A percentile compares a stretch with the other conserved stretches of the same genome.
phyloP scores from a whole-genome alignment of 2,113 vertebrate genomes.

The Cyphomyrus plagiostoma region DNA sequence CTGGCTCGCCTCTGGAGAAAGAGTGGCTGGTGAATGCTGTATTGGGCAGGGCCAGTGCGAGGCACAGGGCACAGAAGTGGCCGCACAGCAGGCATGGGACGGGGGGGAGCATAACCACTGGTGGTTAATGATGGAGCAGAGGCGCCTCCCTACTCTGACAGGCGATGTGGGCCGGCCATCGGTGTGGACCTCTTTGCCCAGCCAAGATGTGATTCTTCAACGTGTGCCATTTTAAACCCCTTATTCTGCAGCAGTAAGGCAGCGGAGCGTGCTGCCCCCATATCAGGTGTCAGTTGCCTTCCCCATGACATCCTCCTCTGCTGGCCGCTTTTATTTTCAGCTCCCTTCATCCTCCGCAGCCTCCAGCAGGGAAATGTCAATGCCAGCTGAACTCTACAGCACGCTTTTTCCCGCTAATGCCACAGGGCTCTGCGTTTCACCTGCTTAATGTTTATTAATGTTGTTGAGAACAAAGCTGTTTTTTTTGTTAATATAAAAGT shows the following conservation, averaged over 20 bases:
- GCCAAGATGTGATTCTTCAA: not conserved
- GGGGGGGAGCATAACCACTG: not conserved
- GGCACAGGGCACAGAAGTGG: not conserved
- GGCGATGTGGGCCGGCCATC: not conserved
- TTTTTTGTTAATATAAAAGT: not conserved
- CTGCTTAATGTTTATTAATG: not conserved
- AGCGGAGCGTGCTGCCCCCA: not conserved
- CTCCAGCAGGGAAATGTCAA: not conserved
- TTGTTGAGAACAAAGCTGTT: not conserved
- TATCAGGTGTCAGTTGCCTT: not conserved
- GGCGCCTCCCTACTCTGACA: not conserved
- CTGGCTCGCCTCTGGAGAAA: not conserved
- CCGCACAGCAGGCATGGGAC: not conserved
- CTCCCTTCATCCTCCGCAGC: not conserved
- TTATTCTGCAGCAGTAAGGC: not conserved
- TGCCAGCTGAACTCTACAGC: not conserved
- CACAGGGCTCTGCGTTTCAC: not conserved
- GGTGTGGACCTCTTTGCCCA: not conserved
- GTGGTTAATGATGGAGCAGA: not conserved
- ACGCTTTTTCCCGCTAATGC: not conserved
- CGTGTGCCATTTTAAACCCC: not conserved
- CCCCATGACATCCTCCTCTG: not conserved
- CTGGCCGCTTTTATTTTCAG: not conserved
- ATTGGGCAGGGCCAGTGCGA: not conserved
- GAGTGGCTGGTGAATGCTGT: not conserved